Evolutionary conservation across 2,888 invertebrate species (phyloP).

Genomic region (Scotopteryx bipunctaria): DNA sequence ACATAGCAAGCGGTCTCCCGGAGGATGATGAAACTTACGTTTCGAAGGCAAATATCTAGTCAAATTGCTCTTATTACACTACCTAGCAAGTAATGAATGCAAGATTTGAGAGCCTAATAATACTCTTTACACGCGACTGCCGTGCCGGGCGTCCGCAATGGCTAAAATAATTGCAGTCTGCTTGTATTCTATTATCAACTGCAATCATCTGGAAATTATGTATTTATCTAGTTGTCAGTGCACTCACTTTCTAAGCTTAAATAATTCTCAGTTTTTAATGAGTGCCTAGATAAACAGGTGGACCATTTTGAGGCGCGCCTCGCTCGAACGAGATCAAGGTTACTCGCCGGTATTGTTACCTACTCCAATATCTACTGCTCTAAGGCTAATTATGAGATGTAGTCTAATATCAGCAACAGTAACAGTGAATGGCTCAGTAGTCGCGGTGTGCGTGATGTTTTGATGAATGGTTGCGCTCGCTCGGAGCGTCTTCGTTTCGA

Average conservation of each 20-base stretch:
- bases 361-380: slow-evolving; percentile 40
- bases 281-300: slow-evolving; percentile 52
- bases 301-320: slow-evolving; percentile 48
- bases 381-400: slow-evolving; percentile 59
- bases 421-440: slow-evolving; percentile 37
- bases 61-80: slow-evolving; percentile 49
- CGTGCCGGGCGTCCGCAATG: slow-evolving; percentile 31
- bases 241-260: slow-evolving; percentile 44
- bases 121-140: slow-evolving; percentile 32
- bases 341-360: slow-evolving; percentile 59
- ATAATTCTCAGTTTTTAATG: slow-evolving; percentile 40
- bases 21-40: slow-evolving; percentile 46
- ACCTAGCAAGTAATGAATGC: slow-evolving; percentile 38
- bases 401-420: slow-evolving; percentile 52
- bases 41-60: slow-evolving; percentile 47
- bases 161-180: slow-evolving; percentile 42
- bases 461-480: slow-evolving; percentile 22
- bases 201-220: slow-evolving; percentile 33
- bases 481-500: slow-evolving; percentile 24
- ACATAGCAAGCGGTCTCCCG: slow-evolving; percentile 32
- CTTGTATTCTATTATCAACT: slow-evolving; percentile 28
- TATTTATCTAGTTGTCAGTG: slow-evolving; percentile 27
- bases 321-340: slow-evolving; percentile 72
- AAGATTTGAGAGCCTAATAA: slow-evolving; percentile 39
- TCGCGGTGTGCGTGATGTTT: slow-evolving; percentile 17